phyloP scores from a whole-genome alignment of 2,113 vertebrate species.

The Myotis yumanensis region DNA sequence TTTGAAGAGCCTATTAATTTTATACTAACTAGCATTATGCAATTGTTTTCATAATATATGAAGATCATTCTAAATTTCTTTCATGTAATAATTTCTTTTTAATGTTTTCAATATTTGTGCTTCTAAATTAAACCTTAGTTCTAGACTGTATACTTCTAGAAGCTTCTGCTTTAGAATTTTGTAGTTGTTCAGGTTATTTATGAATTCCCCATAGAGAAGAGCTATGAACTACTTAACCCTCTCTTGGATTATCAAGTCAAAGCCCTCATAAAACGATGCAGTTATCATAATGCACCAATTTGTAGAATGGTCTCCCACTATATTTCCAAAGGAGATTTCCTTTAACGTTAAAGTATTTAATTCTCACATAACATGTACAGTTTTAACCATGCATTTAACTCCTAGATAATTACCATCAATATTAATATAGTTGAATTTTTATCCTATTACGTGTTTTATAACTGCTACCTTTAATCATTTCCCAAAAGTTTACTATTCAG shows the following conservation, averaged over 20 bases:
- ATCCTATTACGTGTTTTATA: constrained; percentile 78
- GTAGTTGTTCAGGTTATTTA: background rate
- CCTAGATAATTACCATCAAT: constrained; percentile 82
- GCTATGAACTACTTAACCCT: constrained; percentile 21
- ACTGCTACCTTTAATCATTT: constrained; percentile 81
- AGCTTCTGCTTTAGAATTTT: background rate
- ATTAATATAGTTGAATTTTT: constrained; percentile 83
- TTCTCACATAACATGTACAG: constrained; percentile 77
- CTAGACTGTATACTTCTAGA: background rate
- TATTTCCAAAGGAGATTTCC: constrained; percentile 79
- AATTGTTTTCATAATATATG: background rate
- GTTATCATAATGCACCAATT: constrained; percentile 68
- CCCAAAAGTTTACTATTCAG: constrained; percentile 80
- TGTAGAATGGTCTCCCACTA: constrained; percentile 69
- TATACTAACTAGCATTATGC: background rate
- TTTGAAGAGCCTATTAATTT: background rate
- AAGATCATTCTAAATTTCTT: background rate
- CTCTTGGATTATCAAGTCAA: constrained; percentile 64
- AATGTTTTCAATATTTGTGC: background rate
- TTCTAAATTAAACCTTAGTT: background rate
- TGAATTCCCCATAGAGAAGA: background rate
- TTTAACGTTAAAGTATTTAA: constrained; percentile 76
- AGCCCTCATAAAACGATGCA: constrained; percentile 60
- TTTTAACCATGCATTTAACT: constrained; percentile 83
- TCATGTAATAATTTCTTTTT: background rate